Evolutionary conservation across 2,888 invertebrate genomes (phyloP).

Genomic region (Eupithecia exiguata): DNA sequence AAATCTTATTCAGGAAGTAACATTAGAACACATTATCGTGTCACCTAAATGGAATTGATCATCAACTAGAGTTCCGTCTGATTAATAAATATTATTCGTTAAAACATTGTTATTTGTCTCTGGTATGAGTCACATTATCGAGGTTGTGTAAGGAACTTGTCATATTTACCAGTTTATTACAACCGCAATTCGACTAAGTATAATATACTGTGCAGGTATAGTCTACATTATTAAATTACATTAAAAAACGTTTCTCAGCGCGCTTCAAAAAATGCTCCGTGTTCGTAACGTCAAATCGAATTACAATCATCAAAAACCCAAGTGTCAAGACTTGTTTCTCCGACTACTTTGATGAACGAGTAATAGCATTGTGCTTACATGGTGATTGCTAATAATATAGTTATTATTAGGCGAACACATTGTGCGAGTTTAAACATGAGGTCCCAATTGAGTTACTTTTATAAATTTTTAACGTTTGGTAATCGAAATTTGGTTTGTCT

Average conservation of each 20-base stretch:
- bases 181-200: slow-evolving; percentile 11
- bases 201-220: slow-evolving; percentile 7
- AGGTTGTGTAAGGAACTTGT: background rate
- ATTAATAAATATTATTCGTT: slow-evolving; percentile 6
- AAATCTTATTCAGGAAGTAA: slow-evolving; percentile 34
- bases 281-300: slow-evolving; percentile 61
- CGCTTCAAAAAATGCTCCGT: slow-evolving; percentile 46
- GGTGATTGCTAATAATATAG: slow-evolving; percentile 75
- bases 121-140: background rate
- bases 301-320: slow-evolving; percentile 58
- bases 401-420: slow-evolving; percentile 61
- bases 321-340: slow-evolving; percentile 71
- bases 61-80: slow-evolving; percentile 13
- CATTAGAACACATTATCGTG: slow-evolving; percentile 23
- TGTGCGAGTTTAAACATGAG: slow-evolving; percentile 21
- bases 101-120: slow-evolving; percentile 5
- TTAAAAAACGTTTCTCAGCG: slow-evolving; percentile 40
- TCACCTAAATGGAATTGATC: slow-evolving; percentile 22
- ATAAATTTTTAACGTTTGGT: background rate
- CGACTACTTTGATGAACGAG: slow-evolving; percentile 62
- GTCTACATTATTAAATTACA: slow-evolving; percentile 35
- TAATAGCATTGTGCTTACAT: slow-evolving; percentile 60
- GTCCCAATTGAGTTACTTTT: slow-evolving; percentile 13
- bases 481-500: background rate
- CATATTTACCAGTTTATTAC: background rate